phyloP scores from a whole-genome alignment of 2,113 vertebrate species.

The Festucalex cinctus region DNA sequence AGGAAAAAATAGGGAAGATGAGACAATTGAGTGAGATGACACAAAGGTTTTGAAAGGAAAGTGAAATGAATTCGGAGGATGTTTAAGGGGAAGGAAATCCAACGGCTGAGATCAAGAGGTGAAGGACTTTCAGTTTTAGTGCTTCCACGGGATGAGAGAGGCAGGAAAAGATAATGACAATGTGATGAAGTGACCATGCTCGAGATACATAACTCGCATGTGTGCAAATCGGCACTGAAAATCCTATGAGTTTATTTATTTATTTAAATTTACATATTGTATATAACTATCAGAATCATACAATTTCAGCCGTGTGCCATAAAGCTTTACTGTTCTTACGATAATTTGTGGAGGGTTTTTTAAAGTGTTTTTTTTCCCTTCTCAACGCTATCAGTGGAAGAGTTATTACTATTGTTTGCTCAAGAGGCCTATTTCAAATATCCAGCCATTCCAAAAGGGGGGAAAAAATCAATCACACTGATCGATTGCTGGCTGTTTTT shows the following conservation, averaged over 20 bases:
- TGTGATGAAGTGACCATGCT: neutral
- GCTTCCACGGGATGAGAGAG: neutral
- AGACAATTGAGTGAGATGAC: constrained; percentile 17
- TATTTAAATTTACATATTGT: neutral
- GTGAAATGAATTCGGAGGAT: constrained; percentile 24
- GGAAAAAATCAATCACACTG: constrained; percentile 69
- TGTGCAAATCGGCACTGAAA: neutral
- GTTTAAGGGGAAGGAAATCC: constrained; percentile 24
- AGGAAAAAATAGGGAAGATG: constrained; percentile 2
- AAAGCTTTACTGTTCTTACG: neutral
- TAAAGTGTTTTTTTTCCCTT: neutral
- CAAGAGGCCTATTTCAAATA: constrained; percentile 64
- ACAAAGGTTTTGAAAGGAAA: constrained; percentile 16
- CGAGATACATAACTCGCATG: neutral
- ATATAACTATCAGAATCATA: neutral
- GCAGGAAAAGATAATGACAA: constrained; percentile 16
- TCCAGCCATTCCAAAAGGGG: constrained; percentile 55
- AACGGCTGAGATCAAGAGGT: constrained; percentile 27
- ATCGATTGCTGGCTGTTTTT: constrained; percentile 69
- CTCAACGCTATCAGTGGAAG: constrained; percentile 43
- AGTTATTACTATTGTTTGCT: constrained; percentile 67
- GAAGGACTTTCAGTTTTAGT: constrained; percentile 23
- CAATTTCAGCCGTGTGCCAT: neutral
- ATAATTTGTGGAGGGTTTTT: neutral
- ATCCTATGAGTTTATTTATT: neutral